phyloP scores from a whole-genome alignment of 2,113 vertebrate species.

The Anhinga rufa region DNA sequence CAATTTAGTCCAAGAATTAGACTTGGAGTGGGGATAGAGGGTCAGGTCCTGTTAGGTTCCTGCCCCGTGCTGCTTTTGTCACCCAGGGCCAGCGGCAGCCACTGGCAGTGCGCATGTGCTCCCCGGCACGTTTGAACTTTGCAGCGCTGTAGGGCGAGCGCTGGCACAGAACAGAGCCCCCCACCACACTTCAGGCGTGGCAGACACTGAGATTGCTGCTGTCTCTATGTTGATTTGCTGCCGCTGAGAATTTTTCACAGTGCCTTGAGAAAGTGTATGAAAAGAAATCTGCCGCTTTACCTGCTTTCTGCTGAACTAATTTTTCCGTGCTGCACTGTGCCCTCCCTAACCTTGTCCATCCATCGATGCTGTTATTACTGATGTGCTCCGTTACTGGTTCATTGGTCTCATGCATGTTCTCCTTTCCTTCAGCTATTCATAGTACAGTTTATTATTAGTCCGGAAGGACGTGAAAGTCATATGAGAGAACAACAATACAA shows the following conservation, averaged over 20 bases:
- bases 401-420: background rate
- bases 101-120: accelerated
- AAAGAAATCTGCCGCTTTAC: background rate
- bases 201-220: background rate
- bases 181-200: accelerated
- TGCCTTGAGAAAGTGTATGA: background rate
- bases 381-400: background rate
- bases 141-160: accelerated
- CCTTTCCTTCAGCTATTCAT: background rate
- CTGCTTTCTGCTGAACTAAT: background rate
- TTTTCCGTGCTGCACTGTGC: background rate
- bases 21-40: background rate
- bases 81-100: background rate
- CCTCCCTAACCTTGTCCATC: background rate
- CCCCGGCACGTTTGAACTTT: accelerated
- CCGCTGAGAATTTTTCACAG: background rate
- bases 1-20: background rate
- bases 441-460: background rate
- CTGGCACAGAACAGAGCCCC: background rate
- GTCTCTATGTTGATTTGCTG: background rate
- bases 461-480: background rate
- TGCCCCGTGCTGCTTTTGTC: background rate
- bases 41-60: background rate
- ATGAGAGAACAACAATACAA: background rate
- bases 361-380: background rate